Evolutionary conservation across 2,797 vertebrate genomes (phyloP).

Genomic region (Acrocephalus scirpaceus): DNA sequence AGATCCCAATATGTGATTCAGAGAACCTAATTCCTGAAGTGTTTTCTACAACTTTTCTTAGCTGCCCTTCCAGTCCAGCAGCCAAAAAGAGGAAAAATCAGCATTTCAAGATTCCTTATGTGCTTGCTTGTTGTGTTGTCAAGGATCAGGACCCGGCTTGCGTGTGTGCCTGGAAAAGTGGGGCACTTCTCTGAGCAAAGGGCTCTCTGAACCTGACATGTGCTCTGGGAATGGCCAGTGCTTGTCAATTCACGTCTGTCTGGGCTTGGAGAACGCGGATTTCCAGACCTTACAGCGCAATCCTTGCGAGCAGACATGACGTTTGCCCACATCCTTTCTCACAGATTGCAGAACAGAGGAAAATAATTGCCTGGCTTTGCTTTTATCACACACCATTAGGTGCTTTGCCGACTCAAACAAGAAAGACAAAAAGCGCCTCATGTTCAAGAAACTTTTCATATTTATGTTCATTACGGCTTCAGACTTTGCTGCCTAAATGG

Average conservation of each 20-base stretch:
- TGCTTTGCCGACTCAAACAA: not conserved
- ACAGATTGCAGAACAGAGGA: constrained; percentile 44
- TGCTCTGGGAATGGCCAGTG: constrained; percentile 11
- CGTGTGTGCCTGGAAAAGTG: not conserved
- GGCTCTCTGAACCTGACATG: not conserved
- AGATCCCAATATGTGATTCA: not conserved
- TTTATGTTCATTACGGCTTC: not conserved
- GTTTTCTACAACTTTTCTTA: not conserved
- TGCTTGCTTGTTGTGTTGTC: not conserved
- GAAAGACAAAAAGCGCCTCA: not conserved
- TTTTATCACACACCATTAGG: constrained; percentile 45
- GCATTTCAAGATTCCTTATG: not conserved
- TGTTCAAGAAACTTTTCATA: constrained; percentile 21
- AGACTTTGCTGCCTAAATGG: not conserved
- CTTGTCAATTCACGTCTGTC: constrained; percentile 44
- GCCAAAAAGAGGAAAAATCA: not conserved
- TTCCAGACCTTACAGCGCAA: constrained; percentile 20
- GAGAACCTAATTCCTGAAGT: not conserved
- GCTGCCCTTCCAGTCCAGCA: not conserved
- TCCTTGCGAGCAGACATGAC: constrained; percentile 9
- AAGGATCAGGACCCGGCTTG: not conserved
- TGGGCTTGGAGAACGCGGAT: not conserved
- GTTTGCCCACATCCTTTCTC: not conserved
- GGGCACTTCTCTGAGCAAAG: constrained; percentile 11
- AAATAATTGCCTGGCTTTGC: constrained; percentile 46